Evolutionary conservation across 2,797 vertebrate species (phyloP).

Genomic region (Nyctibius grandis): DNA sequence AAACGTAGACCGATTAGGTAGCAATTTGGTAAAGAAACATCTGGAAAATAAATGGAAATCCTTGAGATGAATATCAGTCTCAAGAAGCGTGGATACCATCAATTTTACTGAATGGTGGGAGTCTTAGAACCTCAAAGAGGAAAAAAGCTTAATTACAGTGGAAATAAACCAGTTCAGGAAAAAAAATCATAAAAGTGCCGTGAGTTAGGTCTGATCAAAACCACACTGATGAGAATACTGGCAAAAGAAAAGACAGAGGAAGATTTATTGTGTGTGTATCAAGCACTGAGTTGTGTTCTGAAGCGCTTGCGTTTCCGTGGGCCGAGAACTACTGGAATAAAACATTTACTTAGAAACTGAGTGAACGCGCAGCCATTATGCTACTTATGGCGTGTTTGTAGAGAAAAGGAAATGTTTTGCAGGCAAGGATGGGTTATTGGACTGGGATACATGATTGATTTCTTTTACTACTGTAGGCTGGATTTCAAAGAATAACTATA

Average conservation of each 20-base stretch:
- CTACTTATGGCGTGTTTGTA: neutral
- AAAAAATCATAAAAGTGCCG: conserved; percentile 33
- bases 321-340: conserved; percentile 2
- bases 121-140: conserved; percentile 20
- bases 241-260: conserved; percentile 19
- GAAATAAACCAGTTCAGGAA: conserved; percentile 35
- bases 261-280: conserved; percentile 38
- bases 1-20: neutral
- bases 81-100: neutral
- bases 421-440: neutral
- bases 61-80: conserved; percentile 27
- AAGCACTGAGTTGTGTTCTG: neutral
- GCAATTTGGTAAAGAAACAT: conserved; percentile 39
- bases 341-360: neutral
- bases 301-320: conserved; percentile 26
- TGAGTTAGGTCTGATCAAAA: conserved; percentile 54
- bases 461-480: neutral
- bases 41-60: conserved; percentile 44
- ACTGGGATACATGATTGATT: neutral
- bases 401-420: neutral
- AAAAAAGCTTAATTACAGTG: conserved; percentile 35
- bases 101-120: conserved; percentile 23
- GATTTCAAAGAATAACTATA: neutral
- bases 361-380: neutral
- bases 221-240: conserved; percentile 11